A percentile compares a stretch with the other conserved stretches of the same genome.
These are phyloP conservation scores for Notolepis coatsorum DNA, from an alignment of 2,797 vertebrate genomes.

Conservation along the genomic window DNA sequence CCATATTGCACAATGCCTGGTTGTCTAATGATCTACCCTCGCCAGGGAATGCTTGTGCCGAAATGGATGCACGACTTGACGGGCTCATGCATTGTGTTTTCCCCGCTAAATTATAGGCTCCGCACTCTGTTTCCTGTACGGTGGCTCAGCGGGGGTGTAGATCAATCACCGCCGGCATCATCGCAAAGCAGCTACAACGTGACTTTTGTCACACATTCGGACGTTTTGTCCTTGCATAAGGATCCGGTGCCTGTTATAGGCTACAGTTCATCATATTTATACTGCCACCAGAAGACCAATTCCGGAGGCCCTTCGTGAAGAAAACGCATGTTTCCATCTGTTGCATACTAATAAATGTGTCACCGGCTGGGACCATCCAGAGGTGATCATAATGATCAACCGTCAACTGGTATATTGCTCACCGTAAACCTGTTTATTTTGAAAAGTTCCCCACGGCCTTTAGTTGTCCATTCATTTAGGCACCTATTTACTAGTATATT, in stretches of 20 bases:
- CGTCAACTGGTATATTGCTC: slow-evolving; percentile 96
- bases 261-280: slow-evolving; percentile 98
- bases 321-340: slow-evolving; percentile 98
- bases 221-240: slow-evolving; percentile 89
- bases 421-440: slow-evolving; percentile 88
- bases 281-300: slow-evolving; percentile 98
- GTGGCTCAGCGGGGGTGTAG: slow-evolving; percentile 88
- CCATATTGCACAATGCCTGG: slow-evolving; percentile 83
- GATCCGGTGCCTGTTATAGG: slow-evolving; percentile 88
- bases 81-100: slow-evolving; percentile 68
- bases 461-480: slow-evolving; percentile 74
- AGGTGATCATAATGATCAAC: slow-evolving; percentile 99
- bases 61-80: slow-evolving; percentile 84
- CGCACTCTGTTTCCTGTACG: slow-evolving; percentile 86
- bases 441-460: slow-evolving; percentile 70
- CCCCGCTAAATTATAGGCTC: slow-evolving; percentile 88
- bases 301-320: slow-evolving; percentile 93
- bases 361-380: slow-evolving; percentile 93
- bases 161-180: slow-evolving; percentile 91
- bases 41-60: slow-evolving; percentile 86
- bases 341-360: slow-evolving; percentile 98
- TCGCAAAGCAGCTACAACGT: slow-evolving; percentile 79
- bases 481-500: slow-evolving; percentile 56
- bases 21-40: slow-evolving; percentile 89
- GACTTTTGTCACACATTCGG: slow-evolving; percentile 90